Evolutionary conservation across 2,888 invertebrate species (phyloP).

Genomic region (Eupsilia transversa): DNA sequence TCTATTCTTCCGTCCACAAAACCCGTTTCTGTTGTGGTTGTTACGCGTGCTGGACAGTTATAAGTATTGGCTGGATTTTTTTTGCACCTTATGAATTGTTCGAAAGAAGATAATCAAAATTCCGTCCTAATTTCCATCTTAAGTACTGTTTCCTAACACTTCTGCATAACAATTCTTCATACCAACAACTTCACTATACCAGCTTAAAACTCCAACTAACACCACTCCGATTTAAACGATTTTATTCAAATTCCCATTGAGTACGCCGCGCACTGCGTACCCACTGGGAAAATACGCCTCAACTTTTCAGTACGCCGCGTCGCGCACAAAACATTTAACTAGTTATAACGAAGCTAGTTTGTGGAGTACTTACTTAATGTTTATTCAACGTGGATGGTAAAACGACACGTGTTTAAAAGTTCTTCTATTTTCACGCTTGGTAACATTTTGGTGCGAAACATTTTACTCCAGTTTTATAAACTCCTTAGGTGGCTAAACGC

Average conservation of each 20-base stretch:
- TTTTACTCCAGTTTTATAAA: background rate
- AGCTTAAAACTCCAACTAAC: background rate
- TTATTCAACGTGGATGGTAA: conserved; percentile 10
- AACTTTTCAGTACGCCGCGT: conserved; percentile 26
- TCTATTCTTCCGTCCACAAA: no score
- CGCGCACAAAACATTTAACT: conserved; percentile 42
- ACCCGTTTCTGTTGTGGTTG: no score
- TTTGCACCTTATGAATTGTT: no score
- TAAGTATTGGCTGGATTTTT: no score
- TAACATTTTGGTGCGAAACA: background rate
- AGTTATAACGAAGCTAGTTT: conserved; percentile 33
- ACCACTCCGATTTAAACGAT: conserved; percentile 11
- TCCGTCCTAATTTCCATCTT: no score
- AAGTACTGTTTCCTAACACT: no score
- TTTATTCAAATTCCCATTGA: conserved; percentile 53
- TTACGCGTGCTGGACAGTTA: no score
- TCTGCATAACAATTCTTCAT: no score
- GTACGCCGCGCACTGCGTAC: conserved; percentile 31
- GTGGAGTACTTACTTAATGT: conserved; percentile 19
- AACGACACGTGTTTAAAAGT: background rate
- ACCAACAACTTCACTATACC: background rate
- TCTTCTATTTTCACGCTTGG: conserved; percentile 3
- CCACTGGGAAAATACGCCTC: conserved; percentile 38
- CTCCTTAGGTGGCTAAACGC: background rate
- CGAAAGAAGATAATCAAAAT: no score